These are phyloP conservation scores for Limulus polyphemus DNA, from an alignment of 2,888 invertebrate genomes.

Conservation along the genomic window DNA sequence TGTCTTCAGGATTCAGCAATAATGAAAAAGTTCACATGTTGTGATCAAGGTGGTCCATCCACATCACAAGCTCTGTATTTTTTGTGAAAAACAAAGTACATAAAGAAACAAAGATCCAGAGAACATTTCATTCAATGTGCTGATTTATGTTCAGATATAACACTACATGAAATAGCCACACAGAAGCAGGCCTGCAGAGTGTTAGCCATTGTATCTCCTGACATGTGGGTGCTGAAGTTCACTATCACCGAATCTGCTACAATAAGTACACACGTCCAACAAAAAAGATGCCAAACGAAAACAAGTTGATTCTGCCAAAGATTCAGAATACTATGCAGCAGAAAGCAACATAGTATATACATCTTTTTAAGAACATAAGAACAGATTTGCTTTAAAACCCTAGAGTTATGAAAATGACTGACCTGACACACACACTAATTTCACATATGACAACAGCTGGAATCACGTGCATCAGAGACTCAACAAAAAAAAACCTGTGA, in stretches of 20 bases:
- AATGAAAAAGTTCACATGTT: too few relatives aligned
- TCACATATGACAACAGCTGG: too few relatives aligned
- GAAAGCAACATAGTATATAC: too few relatives aligned
- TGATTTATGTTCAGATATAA: not conserved
- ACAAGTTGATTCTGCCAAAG: too few relatives aligned
- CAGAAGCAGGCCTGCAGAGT: not conserved
- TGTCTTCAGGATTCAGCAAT: too few relatives aligned
- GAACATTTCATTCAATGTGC: not conserved
- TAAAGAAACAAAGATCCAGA: not conserved
- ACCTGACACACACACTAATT: too few relatives aligned
- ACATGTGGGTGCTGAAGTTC: not conserved
- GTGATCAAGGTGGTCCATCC: not conserved
- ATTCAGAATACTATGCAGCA: too few relatives aligned
- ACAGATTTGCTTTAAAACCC: too few relatives aligned
- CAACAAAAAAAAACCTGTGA: too few relatives aligned
- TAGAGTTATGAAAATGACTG: too few relatives aligned
- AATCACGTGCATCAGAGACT: too few relatives aligned
- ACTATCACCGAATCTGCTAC: not conserved
- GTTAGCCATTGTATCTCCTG: not conserved
- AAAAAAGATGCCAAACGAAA: not conserved
- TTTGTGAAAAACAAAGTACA: constrained; percentile 1
- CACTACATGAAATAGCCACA: not conserved
- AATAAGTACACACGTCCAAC: not conserved
- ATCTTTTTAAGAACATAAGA: too few relatives aligned
- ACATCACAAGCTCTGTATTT: not conserved